phyloP scores from a whole-genome alignment of 1,140 invertebrate genomes.

The Bombus waltoni region DNA sequence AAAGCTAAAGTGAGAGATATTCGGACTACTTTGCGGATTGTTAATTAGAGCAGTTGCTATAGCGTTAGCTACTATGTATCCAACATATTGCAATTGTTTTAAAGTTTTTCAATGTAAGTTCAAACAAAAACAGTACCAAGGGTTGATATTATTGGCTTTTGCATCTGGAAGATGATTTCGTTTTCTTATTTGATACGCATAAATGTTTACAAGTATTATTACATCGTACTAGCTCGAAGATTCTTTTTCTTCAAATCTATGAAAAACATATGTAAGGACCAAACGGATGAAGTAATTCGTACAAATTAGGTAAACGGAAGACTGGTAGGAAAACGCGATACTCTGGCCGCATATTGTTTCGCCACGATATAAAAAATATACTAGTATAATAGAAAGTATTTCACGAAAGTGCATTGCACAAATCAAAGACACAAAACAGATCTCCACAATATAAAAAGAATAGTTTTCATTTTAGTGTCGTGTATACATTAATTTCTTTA shows the following conservation, averaged over 20 bases:
- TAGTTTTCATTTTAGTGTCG: too few relatives aligned
- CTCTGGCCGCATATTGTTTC: too few relatives aligned
- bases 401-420: too few relatives aligned
- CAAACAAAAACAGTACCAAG: not conserved
- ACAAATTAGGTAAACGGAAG: too few relatives aligned
- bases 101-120: not conserved
- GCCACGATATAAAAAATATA: too few relatives aligned
- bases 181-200: not conserved
- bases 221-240: not conserved
- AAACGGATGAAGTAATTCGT: too few relatives aligned
- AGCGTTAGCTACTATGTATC: not conserved
- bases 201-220: not conserved
- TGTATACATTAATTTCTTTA: not conserved
- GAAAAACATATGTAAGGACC: too few relatives aligned
- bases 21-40: not conserved
- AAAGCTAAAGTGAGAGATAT: not conserved
- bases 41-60: not conserved
- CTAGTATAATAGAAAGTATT: too few relatives aligned
- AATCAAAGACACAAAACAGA: too few relatives aligned
- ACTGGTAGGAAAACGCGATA: too few relatives aligned
- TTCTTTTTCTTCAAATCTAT: not conserved
- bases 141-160: not conserved
- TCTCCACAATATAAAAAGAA: too few relatives aligned
- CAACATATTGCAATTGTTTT: not conserved
- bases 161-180: not conserved